Evolutionary conservation across 2,113 vertebrate species (phyloP).

Genomic region (Abramis brama): DNA sequence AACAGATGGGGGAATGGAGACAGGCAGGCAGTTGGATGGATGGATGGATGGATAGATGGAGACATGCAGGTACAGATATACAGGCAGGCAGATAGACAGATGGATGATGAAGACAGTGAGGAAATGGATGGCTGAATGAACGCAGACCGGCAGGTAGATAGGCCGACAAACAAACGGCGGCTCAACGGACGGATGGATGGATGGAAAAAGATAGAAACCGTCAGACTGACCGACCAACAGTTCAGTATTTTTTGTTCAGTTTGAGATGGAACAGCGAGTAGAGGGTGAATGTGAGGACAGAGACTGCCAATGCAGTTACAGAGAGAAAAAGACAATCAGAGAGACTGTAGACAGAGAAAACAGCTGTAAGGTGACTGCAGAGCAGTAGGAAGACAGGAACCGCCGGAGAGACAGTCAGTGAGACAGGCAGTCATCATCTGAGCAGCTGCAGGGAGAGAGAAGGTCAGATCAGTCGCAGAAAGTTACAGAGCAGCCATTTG

Average conservation of each 20-base stretch:
- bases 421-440: conserved; percentile 37
- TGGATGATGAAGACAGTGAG: background rate
- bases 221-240: background rate
- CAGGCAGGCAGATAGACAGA: background rate
- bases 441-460: conserved; percentile 40
- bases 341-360: conserved; percentile 7
- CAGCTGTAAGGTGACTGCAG: conserved; percentile 27
- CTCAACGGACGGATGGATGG: background rate
- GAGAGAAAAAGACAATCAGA: conserved; percentile 9
- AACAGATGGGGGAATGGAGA: background rate
- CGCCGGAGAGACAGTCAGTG: background rate
- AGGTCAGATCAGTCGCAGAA: conserved; percentile 39
- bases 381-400: conserved; percentile 15
- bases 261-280: background rate
- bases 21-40: background rate
- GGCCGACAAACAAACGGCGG: background rate
- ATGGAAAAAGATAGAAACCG: background rate
- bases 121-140: background rate
- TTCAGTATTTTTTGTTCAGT: background rate
- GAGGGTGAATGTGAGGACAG: conserved; percentile 11
- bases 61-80: background rate
- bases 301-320: background rate
- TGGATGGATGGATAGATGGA: background rate
- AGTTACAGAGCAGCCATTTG: conserved; percentile 32
- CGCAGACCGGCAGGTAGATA: background rate